Base-by-base conservation (phyloP, 2,888 invertebrate species). In the Chironomus tentans region DNA sequence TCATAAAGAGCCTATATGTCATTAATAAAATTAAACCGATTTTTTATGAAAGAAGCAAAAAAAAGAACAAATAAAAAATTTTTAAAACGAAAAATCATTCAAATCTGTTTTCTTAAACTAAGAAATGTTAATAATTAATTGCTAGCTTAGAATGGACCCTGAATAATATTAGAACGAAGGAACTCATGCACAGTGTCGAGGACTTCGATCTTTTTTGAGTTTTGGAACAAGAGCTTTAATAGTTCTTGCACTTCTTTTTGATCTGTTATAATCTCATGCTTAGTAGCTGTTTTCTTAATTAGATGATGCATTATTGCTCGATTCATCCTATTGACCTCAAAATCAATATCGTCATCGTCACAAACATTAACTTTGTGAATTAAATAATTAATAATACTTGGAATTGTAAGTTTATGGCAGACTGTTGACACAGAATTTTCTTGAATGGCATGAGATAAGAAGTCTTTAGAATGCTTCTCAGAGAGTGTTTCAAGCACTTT, bases 371-470 rank as follows among this genome's bases (percentile, higher is more conserved):
- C 72, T 62, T 72, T 72, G 62, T 72, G 72, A 38, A 72, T 72
- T 38, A 74, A 15, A 65, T 74, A 74, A 22, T 28, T 68, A 10
- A 48, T n/a, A 28, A 74, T 47, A 21, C 47, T 74, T 1, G 38
- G 22, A 5, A 74, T 7, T 15, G 47, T 83, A n/a, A 84, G 80
- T 6, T 82, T 81, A 77, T 84, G 83, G 75, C 84, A 84, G n/a
- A 84, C 83, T n/a, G 81, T 81, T 2, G 82, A 81, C 0, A 82
- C 82, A 5, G 83, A 79, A 79, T 84, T 84, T 77, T 84, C 84
- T 77, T 83, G 82, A 5, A 84, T 80, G 0, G 84, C 83, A 78
- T 83, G 82, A 76, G 84, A 82, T 69, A 84, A 79, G 76, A 84
- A 83, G 46, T 83, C 83, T 74, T 82, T 82, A 5, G 84, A 82